These are phyloP conservation scores for Catharus ustulatus DNA, from an alignment of 2,797 vertebrate genomes.

Conservation along the genomic window DNA sequence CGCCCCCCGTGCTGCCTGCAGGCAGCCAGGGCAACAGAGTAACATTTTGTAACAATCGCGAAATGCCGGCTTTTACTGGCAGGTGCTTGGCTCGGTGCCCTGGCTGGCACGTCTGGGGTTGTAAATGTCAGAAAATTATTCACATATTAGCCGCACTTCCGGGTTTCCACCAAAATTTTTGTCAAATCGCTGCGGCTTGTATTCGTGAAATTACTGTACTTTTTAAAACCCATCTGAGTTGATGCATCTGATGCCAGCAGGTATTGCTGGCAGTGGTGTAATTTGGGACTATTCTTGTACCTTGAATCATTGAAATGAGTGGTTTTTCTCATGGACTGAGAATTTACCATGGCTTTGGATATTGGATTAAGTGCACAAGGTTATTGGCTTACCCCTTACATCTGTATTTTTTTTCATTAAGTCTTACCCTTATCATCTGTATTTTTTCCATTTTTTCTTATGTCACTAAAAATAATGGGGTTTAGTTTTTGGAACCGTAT, in stretches of 20 bases:
- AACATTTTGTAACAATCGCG: no score
- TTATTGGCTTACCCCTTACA: constrained; percentile 21
- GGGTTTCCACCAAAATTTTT: no score
- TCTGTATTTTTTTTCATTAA: background rate
- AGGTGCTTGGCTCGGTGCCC: no score
- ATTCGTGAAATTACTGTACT: background rate
- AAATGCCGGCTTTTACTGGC: no score
- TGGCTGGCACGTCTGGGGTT: no score
- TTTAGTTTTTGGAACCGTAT: background rate
- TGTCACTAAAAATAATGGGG: background rate
- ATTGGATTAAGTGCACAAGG: constrained; percentile 8
- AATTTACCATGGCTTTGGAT: background rate
- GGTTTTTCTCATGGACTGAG: constrained; percentile 16
- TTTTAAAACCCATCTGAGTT: background rate
- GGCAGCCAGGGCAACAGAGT: no score
- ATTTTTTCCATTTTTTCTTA: background rate
- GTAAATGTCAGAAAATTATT: no score
- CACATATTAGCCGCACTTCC: no score
- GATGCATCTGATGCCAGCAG: background rate
- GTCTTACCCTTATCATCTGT: constrained; percentile 4
- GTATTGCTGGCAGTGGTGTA: background rate
- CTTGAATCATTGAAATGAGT: background rate
- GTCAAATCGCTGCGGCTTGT: no score
- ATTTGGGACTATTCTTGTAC: background rate
- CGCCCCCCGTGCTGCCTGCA: no score